Conservation (phyloP, 2,113 vertebrate genomes). For the Oriolus oriolus region DNA sequence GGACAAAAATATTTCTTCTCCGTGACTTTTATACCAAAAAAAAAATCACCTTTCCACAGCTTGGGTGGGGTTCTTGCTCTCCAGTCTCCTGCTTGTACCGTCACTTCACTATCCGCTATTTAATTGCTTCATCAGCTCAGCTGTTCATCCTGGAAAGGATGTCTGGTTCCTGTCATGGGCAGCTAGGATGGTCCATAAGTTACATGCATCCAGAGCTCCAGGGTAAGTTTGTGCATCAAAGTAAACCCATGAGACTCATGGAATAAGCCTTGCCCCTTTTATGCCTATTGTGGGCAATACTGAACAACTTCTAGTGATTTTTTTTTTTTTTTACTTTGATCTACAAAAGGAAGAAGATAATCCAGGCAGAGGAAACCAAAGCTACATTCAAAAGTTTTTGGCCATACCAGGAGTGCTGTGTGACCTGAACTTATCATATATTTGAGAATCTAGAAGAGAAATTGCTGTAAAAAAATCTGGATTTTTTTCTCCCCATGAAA, state of each 20-base stretch:
- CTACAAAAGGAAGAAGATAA: neutral
- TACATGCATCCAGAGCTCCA: neutral
- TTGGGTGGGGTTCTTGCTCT: neutral
- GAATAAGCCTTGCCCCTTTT: neutral
- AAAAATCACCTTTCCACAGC: neutral
- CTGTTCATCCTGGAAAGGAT: slow-evolving; percentile 35
- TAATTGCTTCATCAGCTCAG: neutral
- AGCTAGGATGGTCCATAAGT: slow-evolving; percentile 9
- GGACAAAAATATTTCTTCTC: neutral
- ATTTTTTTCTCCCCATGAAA: neutral
- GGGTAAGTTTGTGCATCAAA: neutral
- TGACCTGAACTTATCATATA: neutral
- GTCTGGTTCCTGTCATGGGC: neutral
- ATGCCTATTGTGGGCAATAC: neutral
- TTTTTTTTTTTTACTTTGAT: too few species aligned
- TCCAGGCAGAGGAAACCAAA: neutral
- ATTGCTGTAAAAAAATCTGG: neutral
- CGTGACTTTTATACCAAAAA: fast-evolving
- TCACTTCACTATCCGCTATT: neutral
- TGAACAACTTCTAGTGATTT: neutral
- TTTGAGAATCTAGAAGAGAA: neutral
- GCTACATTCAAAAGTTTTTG: neutral
- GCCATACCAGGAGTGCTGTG: neutral
- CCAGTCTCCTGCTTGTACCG: neutral
- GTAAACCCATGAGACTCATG: neutral